A percentile compares a stretch with the other conserved stretches of the same genome.
Conservation (phyloP, 2,888 invertebrate species). For the Unio delphinus region DNA sequence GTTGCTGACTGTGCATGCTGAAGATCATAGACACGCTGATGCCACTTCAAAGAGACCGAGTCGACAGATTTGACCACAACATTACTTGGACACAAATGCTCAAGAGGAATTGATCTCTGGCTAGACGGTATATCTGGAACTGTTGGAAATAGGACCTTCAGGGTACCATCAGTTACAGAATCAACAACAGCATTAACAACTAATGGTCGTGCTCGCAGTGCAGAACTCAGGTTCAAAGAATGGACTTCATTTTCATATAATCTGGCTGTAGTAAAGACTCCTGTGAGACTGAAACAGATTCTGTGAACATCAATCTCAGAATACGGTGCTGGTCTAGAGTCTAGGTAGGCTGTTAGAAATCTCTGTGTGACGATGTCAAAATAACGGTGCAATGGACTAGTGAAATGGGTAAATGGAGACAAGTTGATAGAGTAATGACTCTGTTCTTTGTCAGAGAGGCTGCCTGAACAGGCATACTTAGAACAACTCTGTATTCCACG, state of each 20-base stretch:
- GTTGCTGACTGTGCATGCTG: conserved; percentile 9
- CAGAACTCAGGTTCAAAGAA: conserved; percentile 37
- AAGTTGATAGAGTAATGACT: conserved; percentile 54
- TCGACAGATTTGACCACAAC: conserved; percentile 22
- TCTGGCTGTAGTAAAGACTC: conserved; percentile 7
- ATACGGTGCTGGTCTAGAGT: conserved; percentile 46
- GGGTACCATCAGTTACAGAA: conserved; percentile 31
- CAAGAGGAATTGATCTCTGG: conserved; percentile 30
- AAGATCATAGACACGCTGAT: conserved; percentile 52
- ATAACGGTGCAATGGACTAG: conserved; percentile 59
- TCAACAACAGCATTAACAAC: conserved; percentile 53
- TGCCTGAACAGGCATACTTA: conserved; percentile 46
- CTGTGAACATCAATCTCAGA: conserved; percentile 37
- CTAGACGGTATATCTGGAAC: conserved; percentile 24
- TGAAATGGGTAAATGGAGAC: conserved; percentile 50
- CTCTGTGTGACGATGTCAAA: conserved; percentile 62
- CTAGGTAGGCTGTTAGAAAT: conserved; percentile 49
- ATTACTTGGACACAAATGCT: conserved; percentile 40
- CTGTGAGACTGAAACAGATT: conserved; percentile 36
- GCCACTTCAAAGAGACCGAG: conserved; percentile 48
- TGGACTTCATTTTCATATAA: conserved; percentile 32
- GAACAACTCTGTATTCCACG: conserved; percentile 43
- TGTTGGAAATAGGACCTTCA: conserved; percentile 43
- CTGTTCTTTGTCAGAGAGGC: conserved; percentile 9
- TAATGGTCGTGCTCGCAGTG: conserved; percentile 47